Evolutionary conservation across 2,888 invertebrate species (phyloP), one percentile per base, ranked within the genome.

Genomic region (Ichneumoninae sp.): DNA sequence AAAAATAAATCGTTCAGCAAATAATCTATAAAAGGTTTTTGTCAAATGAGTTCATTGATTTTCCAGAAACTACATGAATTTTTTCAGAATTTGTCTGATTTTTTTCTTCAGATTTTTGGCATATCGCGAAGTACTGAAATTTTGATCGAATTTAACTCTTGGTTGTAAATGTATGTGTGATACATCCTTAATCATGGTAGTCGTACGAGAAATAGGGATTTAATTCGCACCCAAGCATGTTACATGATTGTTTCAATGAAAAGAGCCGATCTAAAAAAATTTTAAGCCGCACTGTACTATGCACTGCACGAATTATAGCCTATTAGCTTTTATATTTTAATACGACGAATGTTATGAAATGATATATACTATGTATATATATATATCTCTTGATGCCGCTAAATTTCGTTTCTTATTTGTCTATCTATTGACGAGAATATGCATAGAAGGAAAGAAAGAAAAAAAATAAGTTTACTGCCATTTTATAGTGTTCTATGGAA

Each of bases 291-390:
- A 76, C 66, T 65, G 19, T 76, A 89, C 87, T 90, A 88, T 89
- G 89, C 89, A 89, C 87, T 92, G 92, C 92, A 92, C 92, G 92
- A 87, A 80, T 88, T 86, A 82, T 89, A 88, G 88, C 78, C 60
- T 77, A 50, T 87, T 86, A 76, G 82, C 84, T 79, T 66, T 74
- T 76, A 52, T 83, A 80, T 26, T 80, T 84, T 84, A 47, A 36
- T 60, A 30, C 77, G 77, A 80, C 80, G 80, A 80, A 80, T 80
- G 83, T 80, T 71, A 26, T 68, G 33, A 47, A n/a, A 36, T 40
- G 57, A 81, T 44, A 40, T 54, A 52, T 16, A 22, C 36, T 83
- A 50, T 44, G 13, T 33, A 30, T 50, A 30, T 68, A 30, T 68
- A 26, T 50, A 40, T 70, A 71, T 85, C 50, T 86, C 47, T 71